Evolutionary conservation across 2,888 invertebrate genomes (phyloP), one percentile per base, ranked within the genome.

Genomic region (Callyntrura guangdongensis): DNA sequence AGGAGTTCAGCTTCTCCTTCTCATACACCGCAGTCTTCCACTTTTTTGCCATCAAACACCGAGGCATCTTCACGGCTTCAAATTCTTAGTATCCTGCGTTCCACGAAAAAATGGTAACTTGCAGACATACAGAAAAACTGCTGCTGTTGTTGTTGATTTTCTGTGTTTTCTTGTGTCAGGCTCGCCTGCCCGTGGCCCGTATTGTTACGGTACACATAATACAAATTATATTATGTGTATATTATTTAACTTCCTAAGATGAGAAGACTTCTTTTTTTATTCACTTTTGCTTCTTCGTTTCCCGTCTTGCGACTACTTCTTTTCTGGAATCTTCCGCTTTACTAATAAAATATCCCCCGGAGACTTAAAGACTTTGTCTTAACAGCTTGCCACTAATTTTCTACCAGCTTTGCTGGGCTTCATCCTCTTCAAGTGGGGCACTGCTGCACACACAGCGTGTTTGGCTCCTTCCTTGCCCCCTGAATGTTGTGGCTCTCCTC

Each of bases 11-110:
- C 84, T 90, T 87, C 69, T 93, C 95, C 92, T 95, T 95, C 93
- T 96, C 96, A 94, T 97, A 96, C 94, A 97, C 97, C 97, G 97
- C 97, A 94, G 97, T 97, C 97, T 98, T 98, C 98, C 98, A 98
- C 96, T 98, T 98, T 96, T 98, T 98, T 95, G 98, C 98, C 98
- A 98, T 98, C 95, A 98, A 97, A 96, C 98, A 98, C 95, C 98
- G 97, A 96, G 98, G 98, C 98, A 98, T 98, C 95, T 96, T 96
- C 96, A 89, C 85, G 88, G 88, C 17, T 88, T 83, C n/a, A 84
- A 49, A 45, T 74, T 61, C 36, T 36, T 2, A 4, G 2, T 36
- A 36, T 36, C 36, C 36, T 36, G 36, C 36, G 36, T 45, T 64
- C 17, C 53, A n/a, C 11, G n/a, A n/a, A 56, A 74, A 74, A 61